phyloP scores from a whole-genome alignment of 2,797 vertebrate species.

The Pangasius larnaudii region DNA sequence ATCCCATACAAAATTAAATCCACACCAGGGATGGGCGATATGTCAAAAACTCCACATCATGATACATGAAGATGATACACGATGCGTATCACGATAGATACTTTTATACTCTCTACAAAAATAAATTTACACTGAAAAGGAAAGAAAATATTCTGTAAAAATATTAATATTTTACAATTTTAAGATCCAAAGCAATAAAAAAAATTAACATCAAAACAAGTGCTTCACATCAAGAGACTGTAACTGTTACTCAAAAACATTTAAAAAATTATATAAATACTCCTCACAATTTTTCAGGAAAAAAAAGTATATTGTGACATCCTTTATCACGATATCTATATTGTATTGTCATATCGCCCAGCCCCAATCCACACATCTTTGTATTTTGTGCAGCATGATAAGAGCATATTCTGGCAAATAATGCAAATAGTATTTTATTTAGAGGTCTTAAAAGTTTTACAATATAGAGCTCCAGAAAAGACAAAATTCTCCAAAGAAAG shows the following conservation, averaged over 20 bases:
- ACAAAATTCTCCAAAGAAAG: conserved; percentile 85
- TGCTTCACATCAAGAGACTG: neutral
- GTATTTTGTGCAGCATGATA: neutral
- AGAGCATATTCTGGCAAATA: conserved; percentile 56
- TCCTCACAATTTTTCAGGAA: neutral
- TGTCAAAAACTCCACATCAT: neutral
- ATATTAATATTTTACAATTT: neutral
- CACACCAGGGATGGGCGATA: neutral
- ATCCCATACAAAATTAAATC: neutral
- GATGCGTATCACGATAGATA: neutral
- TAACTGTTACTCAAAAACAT: neutral
- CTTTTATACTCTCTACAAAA: neutral
- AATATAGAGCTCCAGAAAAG: conserved; percentile 90
- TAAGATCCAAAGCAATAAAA: neutral
- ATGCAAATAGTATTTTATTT: conserved; percentile 89
- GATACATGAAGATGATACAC: neutral
- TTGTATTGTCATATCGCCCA: neutral
- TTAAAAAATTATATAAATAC: neutral
- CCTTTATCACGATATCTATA: neutral
- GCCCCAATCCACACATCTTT: neutral
- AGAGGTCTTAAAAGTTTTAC: conserved; percentile 87
- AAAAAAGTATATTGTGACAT: neutral
- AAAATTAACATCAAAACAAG: neutral
- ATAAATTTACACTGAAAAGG: neutral
- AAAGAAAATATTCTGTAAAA: neutral